Evolutionary conservation across 2,888 invertebrate genomes (phyloP).

Genomic region (Hypomecis atomaria): DNA sequence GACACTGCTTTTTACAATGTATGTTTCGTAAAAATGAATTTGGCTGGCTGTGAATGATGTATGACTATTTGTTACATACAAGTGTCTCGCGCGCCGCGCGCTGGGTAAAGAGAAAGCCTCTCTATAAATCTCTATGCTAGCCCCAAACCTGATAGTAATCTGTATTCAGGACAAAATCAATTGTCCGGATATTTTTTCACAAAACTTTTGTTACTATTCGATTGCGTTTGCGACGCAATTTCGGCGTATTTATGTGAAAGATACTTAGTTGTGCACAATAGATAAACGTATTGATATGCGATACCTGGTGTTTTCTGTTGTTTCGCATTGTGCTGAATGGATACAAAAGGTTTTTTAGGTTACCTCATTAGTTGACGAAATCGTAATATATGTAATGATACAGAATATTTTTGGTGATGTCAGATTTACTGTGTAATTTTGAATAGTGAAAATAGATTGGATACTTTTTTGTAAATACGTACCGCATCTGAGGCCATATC

Average conservation of each 20-base stretch:
- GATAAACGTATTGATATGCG: conserved; percentile 78
- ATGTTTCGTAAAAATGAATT: too few relatives aligned
- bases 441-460: not conserved
- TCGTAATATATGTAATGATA: conserved; percentile 29
- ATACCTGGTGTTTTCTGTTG: conserved; percentile 75
- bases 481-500: too few relatives aligned
- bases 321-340: conserved; percentile 52
- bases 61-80: too few relatives aligned
- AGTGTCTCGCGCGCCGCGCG: too few relatives aligned
- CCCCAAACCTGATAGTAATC: conserved; percentile 78
- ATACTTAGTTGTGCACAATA: conserved; percentile 73
- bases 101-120: too few relatives aligned
- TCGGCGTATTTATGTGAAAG: conserved; percentile 70
- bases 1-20: too few relatives aligned
- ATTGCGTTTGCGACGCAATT: conserved; percentile 79
- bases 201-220: conserved; percentile 69
- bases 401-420: conserved; percentile 7
- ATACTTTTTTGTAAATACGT: too few relatives aligned
- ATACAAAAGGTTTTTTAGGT: conserved; percentile 62
- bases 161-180: conserved; percentile 77
- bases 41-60: too few relatives aligned
- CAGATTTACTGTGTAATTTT: not conserved
- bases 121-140: conserved; percentile 31
- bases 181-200: conserved; percentile 73
- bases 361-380: conserved; percentile 32